phyloP scores from a whole-genome alignment of 2,888 invertebrate species.

The Apeira syringaria region DNA sequence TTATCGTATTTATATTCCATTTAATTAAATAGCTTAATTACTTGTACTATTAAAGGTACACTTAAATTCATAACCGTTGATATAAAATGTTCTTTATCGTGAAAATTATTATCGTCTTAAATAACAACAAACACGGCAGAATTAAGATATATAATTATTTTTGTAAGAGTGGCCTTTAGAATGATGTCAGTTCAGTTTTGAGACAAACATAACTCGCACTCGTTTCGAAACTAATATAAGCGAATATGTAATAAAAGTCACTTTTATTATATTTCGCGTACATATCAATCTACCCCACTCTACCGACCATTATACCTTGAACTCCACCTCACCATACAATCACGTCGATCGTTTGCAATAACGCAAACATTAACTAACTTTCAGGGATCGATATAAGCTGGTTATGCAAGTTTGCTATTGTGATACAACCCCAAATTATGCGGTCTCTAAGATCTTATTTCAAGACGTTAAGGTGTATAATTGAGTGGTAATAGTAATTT shows the following conservation, averaged over 20 bases:
- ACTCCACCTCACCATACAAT: conserved; percentile 23
- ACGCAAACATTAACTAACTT: conserved; percentile 12
- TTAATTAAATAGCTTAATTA: too few species aligned
- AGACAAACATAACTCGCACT: not conserved
- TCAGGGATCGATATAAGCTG: conserved; percentile 32
- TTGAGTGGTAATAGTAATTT: conserved; percentile 25
- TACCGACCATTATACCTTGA: conserved; percentile 30
- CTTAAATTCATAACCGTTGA: too few species aligned
- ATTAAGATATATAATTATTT: too few species aligned
- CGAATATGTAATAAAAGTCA: conserved; percentile 45
- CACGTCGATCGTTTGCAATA: conserved; percentile 11
- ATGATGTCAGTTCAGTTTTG: not conserved
- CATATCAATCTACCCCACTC: conserved; percentile 38
- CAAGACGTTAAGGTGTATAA: conserved; percentile 33
- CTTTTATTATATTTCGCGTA: conserved; percentile 49
- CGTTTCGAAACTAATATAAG: conserved; percentile 27
- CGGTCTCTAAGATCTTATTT: conserved; percentile 26
- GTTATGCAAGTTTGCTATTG: conserved; percentile 39
- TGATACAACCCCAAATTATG: conserved; percentile 31
- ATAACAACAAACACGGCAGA: too few species aligned
- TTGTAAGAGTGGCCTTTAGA: conserved; percentile 1
- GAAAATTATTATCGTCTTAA: too few species aligned
- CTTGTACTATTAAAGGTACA: too few species aligned
- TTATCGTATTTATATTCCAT: too few species aligned
- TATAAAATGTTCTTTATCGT: too few species aligned